Base-by-base conservation (phyloP, 2,113 vertebrate species). In the Hemichromis elongatus region DNA sequence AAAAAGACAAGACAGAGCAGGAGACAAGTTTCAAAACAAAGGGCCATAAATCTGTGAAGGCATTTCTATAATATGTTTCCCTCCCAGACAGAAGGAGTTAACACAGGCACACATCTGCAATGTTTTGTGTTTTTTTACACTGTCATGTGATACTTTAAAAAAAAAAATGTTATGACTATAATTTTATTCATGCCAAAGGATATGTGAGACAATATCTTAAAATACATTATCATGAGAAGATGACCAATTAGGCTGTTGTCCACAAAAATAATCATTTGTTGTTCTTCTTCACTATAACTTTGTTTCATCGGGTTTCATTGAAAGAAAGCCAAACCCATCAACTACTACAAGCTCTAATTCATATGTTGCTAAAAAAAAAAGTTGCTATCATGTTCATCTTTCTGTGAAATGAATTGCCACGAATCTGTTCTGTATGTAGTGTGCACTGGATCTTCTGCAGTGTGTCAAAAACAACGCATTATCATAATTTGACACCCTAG, bases 171-270 rank as follows among this genome's bases (percentile, higher is more conserved):
- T 94, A 90, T 92, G 83, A 81, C 90, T 91, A 91, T 85, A 88
- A 42, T 91, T 79, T 89, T 80, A 82, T 88, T 86, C 70, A 83
- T 89, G 88, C 88, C 81, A 83, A 83, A 83, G 68, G 92, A 88
- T 89, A 75, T 91, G 88, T 92, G 92, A 93, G 94, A 96, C 94
- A 93, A 77, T 83, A 91, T 93, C 93, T 88, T 66, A 87, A 81
- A 83, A 77, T 81, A 86, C 78, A 59, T 73, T 92, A 86, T 90
- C 30, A 83, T 85, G 81, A 73, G 7, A 52, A 78, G 14, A 70
- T 81, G 57, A 53, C 13, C 59, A 84, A 28, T 59, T 40, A 52
- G 24, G 13, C 66, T 7, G 57, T 45, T 42, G 45, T 52, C 45
- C 24, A 30, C 26, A 50, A 28, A 75, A 28, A 50, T 19, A 73